These are phyloP conservation scores for Bombus pascuorum DNA, from an alignment of 1,140 invertebrate species.

Conservation along the genomic window DNA sequence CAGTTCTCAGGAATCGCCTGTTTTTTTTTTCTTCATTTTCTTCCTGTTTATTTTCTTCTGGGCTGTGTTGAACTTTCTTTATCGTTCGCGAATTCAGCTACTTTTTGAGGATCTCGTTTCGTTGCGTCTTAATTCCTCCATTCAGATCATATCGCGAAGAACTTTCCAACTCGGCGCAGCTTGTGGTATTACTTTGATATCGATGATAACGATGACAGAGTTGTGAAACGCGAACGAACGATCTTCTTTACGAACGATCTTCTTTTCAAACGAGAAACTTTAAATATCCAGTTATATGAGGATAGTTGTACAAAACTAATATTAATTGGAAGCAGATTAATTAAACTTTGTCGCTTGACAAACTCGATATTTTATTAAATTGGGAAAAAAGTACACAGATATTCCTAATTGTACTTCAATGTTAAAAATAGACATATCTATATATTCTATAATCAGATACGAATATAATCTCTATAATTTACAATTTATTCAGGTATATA, in stretches of 20 bases:
- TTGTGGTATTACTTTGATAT: not conserved
- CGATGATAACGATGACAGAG: conserved; percentile 14
- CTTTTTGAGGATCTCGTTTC: not conserved
- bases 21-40: not conserved
- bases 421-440: too few species aligned
- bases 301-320: not conserved
- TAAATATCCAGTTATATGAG: too few species aligned
- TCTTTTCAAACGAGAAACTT: not conserved
- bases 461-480: too few species aligned
- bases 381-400: too few species aligned
- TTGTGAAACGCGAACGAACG: not conserved
- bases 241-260: not conserved
- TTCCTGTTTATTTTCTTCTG: not conserved
- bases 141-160: not conserved
- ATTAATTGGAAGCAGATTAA: not conserved
- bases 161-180: not conserved
- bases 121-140: not conserved
- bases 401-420: too few species aligned
- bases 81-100: not conserved
- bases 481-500: not conserved
- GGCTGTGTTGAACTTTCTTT: not conserved
- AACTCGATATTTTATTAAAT: not conserved
- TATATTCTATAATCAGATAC: too few species aligned
- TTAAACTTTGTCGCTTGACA: not conserved
- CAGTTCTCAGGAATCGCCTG: not conserved